Percentiles rank a stretch among this genome's conserved stretches.
phyloP scores from a whole-genome alignment of 2,888 invertebrate species.

The Andrena chrysosceles region DNA sequence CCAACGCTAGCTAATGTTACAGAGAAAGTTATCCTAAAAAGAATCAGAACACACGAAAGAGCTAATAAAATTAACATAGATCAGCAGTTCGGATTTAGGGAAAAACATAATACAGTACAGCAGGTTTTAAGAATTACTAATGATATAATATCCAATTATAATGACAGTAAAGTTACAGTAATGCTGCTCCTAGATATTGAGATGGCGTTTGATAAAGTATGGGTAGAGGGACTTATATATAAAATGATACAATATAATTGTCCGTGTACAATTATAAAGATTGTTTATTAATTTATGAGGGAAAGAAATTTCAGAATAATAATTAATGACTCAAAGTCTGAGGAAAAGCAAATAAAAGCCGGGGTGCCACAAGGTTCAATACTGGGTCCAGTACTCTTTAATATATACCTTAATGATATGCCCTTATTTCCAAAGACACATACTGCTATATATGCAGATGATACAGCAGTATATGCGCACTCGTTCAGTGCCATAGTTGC shows the following conservation, averaged over 20 bases:
- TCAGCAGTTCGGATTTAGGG: slow-evolving; percentile 75
- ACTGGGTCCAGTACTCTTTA: slow-evolving; percentile 1
- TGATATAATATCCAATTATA: slow-evolving; percentile 66
- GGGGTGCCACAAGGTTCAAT: slow-evolving; percentile 7
- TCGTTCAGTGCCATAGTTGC: slow-evolving; percentile 5
- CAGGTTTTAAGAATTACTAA: slow-evolving; percentile 72
- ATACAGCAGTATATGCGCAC: slow-evolving; percentile 10
- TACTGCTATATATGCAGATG: slow-evolving; percentile 15
- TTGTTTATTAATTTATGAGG: neutral
- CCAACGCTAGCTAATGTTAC: slow-evolving; percentile 44
- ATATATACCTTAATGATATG: slow-evolving; percentile 3
- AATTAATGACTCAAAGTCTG: neutral
- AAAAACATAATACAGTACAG: slow-evolving; percentile 70
- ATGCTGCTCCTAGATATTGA: slow-evolving; percentile 77
- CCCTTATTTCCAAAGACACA: neutral
- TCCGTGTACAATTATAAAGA: slow-evolving; percentile 20
- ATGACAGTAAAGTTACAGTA: slow-evolving; percentile 68
- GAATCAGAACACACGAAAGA: slow-evolving; percentile 48
- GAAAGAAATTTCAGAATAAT: slow-evolving; percentile 3
- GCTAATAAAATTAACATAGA: slow-evolving; percentile 50
- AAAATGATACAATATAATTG: slow-evolving; percentile 3
- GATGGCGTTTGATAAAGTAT: slow-evolving; percentile 80
- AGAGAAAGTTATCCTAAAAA: slow-evolving; percentile 51
- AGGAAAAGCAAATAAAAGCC: neutral
- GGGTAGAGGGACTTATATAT: slow-evolving; percentile 59